These are phyloP conservation scores for Ahaetulla prasina DNA, from an alignment of 2,113 vertebrate genomes.

Conservation along the genomic window DNA sequence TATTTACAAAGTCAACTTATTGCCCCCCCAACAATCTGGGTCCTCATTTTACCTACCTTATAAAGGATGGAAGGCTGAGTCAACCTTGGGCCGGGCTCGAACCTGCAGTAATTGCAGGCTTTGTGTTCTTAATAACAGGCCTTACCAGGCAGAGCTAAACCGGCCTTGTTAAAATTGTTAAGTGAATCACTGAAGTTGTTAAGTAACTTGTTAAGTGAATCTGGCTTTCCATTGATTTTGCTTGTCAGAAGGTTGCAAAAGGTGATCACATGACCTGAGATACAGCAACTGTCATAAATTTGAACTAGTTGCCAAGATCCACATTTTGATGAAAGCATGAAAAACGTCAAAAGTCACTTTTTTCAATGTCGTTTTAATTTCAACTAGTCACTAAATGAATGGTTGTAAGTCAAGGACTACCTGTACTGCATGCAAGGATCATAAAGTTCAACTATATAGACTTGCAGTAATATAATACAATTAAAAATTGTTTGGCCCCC, in stretches of 20 bases:
- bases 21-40: too few species aligned
- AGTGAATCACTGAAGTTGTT: neutral
- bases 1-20: too few species aligned
- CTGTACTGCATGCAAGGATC: neutral
- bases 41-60: too few species aligned
- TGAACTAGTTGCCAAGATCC: neutral
- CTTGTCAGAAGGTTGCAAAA: neutral
- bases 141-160: too few species aligned
- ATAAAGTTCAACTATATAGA: neutral
- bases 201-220: neutral
- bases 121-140: too few species aligned
- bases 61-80: too few species aligned
- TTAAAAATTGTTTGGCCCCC: neutral
- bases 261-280: neutral
- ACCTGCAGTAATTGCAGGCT: too few species aligned
- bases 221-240: neutral
- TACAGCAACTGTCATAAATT: neutral
- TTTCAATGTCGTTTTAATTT: neutral
- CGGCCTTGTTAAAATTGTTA: too few species aligned
- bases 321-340: neutral
- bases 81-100: too few species aligned
- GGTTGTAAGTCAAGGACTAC: neutral
- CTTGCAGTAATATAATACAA: neutral
- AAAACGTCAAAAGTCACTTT: neutral
- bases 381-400: neutral